These are phyloP conservation scores for Aplysia californica DNA, from an alignment of 1,140 invertebrate genomes.

Conservation along the genomic window DNA sequence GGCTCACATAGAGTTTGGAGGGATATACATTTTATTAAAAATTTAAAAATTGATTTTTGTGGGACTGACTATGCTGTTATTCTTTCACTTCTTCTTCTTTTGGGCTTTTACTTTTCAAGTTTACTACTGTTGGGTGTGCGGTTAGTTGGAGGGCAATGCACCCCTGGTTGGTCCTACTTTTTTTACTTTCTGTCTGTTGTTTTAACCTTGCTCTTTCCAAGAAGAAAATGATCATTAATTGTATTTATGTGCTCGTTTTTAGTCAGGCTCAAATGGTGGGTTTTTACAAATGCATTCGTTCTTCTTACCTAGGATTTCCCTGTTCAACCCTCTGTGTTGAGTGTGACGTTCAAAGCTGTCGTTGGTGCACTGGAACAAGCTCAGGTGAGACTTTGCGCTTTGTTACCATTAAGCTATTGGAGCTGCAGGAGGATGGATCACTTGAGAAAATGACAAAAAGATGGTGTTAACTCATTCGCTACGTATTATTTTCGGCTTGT, in stretches of 20 bases:
- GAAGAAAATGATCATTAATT: background rate
- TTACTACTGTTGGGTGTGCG: no score
- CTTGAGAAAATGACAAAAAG: background rate
- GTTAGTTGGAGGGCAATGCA: background rate
- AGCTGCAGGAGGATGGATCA: background rate
- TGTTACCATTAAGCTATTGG: background rate
- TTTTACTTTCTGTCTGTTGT: background rate
- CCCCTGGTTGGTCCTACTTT: background rate
- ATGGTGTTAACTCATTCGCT: no score
- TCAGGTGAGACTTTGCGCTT: conserved; percentile 41
- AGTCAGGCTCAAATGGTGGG: background rate
- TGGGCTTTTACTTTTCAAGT: no score
- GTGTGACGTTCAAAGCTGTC: conserved; percentile 84
- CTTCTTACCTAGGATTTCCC: conserved; percentile 79
- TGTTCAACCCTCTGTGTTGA: conserved; percentile 74
- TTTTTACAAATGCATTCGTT: background rate
- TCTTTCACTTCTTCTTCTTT: no score
- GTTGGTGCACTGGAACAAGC: conserved; percentile 76
- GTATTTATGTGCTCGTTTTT: background rate
- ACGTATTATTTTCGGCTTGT: no score
- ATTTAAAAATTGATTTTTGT: no score
- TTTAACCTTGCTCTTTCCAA: background rate
- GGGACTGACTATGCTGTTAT: no score
- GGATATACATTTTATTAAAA: no score
- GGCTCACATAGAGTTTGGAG: no score